These are phyloP conservation scores for Trichopria drosophilae DNA, from an alignment of 2,888 invertebrate genomes.

Conservation along the genomic window DNA sequence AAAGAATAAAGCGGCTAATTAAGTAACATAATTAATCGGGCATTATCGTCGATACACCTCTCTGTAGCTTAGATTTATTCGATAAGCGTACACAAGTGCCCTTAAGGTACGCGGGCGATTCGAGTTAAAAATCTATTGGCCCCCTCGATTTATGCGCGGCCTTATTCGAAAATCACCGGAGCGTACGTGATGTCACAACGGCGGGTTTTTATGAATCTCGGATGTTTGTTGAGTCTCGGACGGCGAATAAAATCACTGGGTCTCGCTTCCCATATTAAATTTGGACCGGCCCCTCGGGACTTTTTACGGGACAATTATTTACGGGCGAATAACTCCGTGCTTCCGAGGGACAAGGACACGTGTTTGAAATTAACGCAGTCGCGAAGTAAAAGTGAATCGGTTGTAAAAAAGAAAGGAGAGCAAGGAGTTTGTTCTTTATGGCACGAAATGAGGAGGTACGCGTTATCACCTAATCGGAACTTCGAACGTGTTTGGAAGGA, in stretches of 20 bases:
- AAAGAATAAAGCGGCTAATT: no score
- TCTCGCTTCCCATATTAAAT: constrained; percentile 38
- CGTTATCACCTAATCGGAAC: constrained; percentile 17
- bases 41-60: no score
- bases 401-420: constrained; percentile 16
- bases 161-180: no score
- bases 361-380: constrained; percentile 25
- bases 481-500: constrained; percentile 14
- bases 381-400: constrained; percentile 2
- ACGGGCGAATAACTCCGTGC: constrained; percentile 18
- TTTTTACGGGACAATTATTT: constrained; percentile 29
- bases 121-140: no score
- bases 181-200: constrained; percentile 13
- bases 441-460: not conserved
- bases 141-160: no score
- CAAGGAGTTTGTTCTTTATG: constrained; percentile 2
- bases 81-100: no score
- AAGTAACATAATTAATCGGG: no score
- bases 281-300: constrained; percentile 19
- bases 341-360: constrained; percentile 20
- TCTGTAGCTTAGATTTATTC: no score
- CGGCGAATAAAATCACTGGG: constrained; percentile 31
- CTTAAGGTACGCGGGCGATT: no score
- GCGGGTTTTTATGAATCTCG: constrained; percentile 33
- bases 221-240: constrained; percentile 36